Percentiles rank a stretch among this genome's conserved stretches.
Conservation (phyloP, 2,888 invertebrate genomes). For the Drosophila diplacantha region DNA sequence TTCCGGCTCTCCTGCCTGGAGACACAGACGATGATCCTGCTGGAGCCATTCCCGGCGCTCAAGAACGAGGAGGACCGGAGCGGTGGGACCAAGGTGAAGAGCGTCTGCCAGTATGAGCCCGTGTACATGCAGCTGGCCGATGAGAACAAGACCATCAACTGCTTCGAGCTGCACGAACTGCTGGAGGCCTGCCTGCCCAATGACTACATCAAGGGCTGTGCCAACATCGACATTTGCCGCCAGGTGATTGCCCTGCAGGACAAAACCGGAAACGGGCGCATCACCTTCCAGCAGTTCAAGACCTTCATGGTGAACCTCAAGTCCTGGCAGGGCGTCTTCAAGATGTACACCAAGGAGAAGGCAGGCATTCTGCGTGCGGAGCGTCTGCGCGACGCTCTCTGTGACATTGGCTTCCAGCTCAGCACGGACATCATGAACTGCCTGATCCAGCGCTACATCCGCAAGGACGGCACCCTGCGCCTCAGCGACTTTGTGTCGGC, state of each 20-base stretch:
- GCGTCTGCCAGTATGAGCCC: conserved; percentile 87
- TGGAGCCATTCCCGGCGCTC: conserved; percentile 76
- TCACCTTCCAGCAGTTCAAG: conserved; percentile 91
- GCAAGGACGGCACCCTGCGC: conserved; percentile 93
- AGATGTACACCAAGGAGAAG: conserved; percentile 92
- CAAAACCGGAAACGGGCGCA: conserved; percentile 87
- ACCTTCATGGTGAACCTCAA: conserved; percentile 94
- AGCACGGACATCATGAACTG: conserved; percentile 90
- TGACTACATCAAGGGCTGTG: conserved; percentile 96
- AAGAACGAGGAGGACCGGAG: conserved; percentile 77
- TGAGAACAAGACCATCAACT: conserved; percentile 91
- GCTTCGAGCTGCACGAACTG: conserved; percentile 93
- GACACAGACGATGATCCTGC: conserved; percentile 78
- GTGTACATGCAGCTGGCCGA: conserved; percentile 93
- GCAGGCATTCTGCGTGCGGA: conserved; percentile 93
- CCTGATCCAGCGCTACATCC: conserved; percentile 90
- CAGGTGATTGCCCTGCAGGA: conserved; percentile 93
- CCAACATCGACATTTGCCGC: conserved; percentile 93
- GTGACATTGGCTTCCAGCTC: conserved; percentile 92
- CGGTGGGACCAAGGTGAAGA: conserved; percentile 78
- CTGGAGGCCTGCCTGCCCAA: conserved; percentile 94
- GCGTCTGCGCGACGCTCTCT: conserved; percentile 87
- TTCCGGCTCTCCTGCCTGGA: conserved; percentile 86
- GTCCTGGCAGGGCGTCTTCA: conserved; percentile 93
- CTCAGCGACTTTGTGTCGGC: conserved; percentile 95